phyloP scores from a whole-genome alignment of 2,888 invertebrate genomes.

The Limnephilus lunatus region DNA sequence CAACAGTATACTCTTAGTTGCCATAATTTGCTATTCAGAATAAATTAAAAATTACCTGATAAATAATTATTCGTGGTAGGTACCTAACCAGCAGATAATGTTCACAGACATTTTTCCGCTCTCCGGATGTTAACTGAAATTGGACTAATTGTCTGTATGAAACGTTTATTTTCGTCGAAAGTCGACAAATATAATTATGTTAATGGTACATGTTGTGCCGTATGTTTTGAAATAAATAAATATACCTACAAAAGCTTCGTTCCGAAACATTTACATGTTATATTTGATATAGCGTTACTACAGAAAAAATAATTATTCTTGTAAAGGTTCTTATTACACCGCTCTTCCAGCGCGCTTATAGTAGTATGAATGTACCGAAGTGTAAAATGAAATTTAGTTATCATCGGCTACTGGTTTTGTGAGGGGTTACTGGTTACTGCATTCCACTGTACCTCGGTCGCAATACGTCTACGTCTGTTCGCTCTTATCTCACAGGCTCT shows the following conservation, averaged over 20 bases:
- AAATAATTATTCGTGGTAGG: not conserved
- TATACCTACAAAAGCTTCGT: not conserved
- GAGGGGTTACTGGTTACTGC: constrained; percentile 28
- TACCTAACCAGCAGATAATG: not conserved
- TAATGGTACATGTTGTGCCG: too few species aligned
- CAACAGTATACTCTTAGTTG: not conserved
- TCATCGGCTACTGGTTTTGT: constrained; percentile 54
- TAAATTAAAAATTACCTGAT: not conserved
- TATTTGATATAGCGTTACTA: not conserved
- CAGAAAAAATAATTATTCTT: not conserved
- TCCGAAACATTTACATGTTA: not conserved
- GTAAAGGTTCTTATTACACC: not conserved
- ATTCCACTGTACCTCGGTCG: constrained; percentile 42
- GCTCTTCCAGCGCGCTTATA: not conserved
- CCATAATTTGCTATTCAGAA: not conserved
- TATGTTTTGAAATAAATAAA: too few species aligned
- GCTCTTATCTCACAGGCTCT: constrained; percentile 14
- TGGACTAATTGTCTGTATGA: constrained; percentile 9
- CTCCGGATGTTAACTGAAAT: constrained; percentile 41
- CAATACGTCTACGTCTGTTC: constrained; percentile 8
- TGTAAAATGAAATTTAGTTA: constrained; percentile 47
- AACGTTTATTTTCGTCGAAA: not conserved
- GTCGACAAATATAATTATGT: too few species aligned
- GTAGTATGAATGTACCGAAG: not conserved
- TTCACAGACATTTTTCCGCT: not conserved